Base-by-base conservation (phyloP, 1,140 invertebrate species). In the Bombus haemorrhoidalis region DNA sequence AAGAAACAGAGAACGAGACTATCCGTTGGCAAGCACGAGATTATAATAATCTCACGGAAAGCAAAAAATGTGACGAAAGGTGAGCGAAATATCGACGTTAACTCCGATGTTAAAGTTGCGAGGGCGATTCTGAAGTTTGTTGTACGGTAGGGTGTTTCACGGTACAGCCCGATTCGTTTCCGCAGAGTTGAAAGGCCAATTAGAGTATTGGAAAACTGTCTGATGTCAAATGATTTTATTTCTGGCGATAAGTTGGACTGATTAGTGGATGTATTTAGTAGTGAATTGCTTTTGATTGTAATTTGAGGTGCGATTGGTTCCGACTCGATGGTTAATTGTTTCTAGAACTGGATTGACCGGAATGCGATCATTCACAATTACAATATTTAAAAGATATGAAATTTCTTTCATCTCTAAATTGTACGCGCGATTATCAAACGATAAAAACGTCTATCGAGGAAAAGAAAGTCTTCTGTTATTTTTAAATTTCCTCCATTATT, bases 151-250 rank as follows among this genome's bases (percentile, higher is more conserved):
- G 6, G 28, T 74, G 25, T 15, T 47, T 47, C 72, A 22, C n/a
- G 41, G 22, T 22, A 53, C 25, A 10, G 25, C 0, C n/a, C 32
- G 73, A 53, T 72, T 39, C 37, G 25, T 43, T 73, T 41, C 13
- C 71, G 39, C 1, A 22, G 71, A 22, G n/a, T 18, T 28, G 37
- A 39, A 71, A 39, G 72, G 28, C n/a, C 72, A 74, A 74, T 74
- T 74, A 74, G 34, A 74, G 72, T 74, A 74, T 74, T 47, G 72
- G 72, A 32, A 47, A 74, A 74, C 72, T 47, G 72, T 74, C n/a
- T 8, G 41, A 15, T 41, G 28, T 72, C 37, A 72, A 72, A 22
- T 32, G 41, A 74, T 32, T 74, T 43, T 47, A 73, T 43, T 73
- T 68, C 39, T 28, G 15, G 28, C n/a, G 39, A 43, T 41, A 41